phyloP scores from a whole-genome alignment of 2,888 invertebrate genomes.

The Athalia rosae region DNA sequence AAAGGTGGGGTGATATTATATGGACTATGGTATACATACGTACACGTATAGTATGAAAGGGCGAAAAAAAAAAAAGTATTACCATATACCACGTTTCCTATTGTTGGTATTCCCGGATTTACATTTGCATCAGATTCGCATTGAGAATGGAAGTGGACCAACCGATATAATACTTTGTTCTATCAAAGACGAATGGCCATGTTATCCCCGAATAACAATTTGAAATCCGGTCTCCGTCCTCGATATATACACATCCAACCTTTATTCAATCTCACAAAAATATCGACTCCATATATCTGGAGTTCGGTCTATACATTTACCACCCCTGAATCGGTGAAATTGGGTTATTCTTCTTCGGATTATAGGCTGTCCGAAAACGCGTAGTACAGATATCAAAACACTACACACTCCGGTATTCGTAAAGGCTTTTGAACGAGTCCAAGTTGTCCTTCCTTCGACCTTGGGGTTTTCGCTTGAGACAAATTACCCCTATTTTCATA shows the following conservation, averaged over 20 bases:
- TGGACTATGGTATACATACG: background rate
- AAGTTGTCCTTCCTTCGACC: too few relatives aligned
- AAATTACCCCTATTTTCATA: too few relatives aligned
- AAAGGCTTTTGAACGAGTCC: too few relatives aligned
- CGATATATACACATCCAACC: background rate
- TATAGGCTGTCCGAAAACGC: background rate
- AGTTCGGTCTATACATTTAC: too few relatives aligned
- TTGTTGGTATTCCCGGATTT: conserved; percentile 58
- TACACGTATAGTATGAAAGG: conserved; percentile 43
- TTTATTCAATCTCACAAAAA: conserved; percentile 8
- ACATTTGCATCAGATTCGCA: conserved; percentile 65
- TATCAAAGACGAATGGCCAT: conserved; percentile 61
- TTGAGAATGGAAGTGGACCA: conserved; percentile 62
- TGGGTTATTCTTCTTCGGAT: too few relatives aligned
- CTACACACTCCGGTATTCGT: background rate
- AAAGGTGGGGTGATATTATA: background rate
- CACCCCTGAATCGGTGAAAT: too few relatives aligned
- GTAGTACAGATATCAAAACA: background rate
- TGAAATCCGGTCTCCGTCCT: background rate
- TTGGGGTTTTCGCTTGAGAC: too few relatives aligned
- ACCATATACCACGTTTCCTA: conserved; percentile 63
- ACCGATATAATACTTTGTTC: conserved; percentile 59
- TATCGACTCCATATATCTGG: background rate
- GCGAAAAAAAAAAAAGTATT: conserved; percentile 55
- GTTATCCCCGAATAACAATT: conserved; percentile 23